Evolutionary conservation across 1,140 invertebrate species (phyloP), one percentile per base, ranked within the genome.

Genomic region (Trichonephila clavata): DNA sequence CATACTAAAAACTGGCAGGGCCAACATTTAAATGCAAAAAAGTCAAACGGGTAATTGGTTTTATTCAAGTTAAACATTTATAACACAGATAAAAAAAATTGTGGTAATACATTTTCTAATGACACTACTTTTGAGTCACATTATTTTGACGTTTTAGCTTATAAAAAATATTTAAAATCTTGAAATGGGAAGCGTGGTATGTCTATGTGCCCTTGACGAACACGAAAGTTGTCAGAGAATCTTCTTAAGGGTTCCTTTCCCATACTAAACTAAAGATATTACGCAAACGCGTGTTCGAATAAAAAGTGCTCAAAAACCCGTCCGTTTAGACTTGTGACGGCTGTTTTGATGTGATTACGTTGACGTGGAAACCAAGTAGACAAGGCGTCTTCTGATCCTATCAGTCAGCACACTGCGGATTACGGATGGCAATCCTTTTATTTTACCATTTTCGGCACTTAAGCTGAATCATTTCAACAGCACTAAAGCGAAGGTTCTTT

Each of bases 361-460:
- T 92, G 91, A 92, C 91, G 91, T 21, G 81, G 91, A 92, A 92
- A 92, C 84, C 91, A 88, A 93, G 92, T 93, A 87, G 92, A 93
- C 92, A 93, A 93, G 92, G 57, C 92, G 83, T 93, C 86, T 88
- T 80, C 86, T 93, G 92, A 93, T 93, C 92, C 92, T 93, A 93
- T 93, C 92, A 93, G 86, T 92, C 92, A 88, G 86, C 92, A 93
- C 63, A 87, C 92, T 59, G 65, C 43, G 92, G 92, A 93, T 93
- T 93, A 93, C 50, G 50, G 50, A 50, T 24, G 68, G n/a, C 63
- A 93, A 93, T 93, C 92, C 92, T 88, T 93, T 93, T 93, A 93
- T 88, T 93, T 88, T 88, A 87, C 92, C 92, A 93, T 93, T 93
- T 93, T 88, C 92, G 84, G 92, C 92, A 93, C 92, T 93, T 93